A percentile compares a stretch with the other conserved stretches of the same genome.
These are phyloP conservation scores for Salvelinus namaycush DNA, from an alignment of 2,113 vertebrate species.

Conservation along the genomic window DNA sequence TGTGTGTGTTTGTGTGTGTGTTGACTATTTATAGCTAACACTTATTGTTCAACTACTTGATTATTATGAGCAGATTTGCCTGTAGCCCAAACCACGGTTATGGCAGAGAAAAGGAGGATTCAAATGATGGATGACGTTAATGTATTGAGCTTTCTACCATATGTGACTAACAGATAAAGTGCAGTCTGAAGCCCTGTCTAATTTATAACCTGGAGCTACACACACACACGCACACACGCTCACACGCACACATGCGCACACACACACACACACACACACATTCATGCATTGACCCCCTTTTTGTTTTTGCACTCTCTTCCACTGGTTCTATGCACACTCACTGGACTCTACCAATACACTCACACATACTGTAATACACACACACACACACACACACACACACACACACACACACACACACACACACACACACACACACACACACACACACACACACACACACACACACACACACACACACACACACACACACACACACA, in stretches of 20 bases:
- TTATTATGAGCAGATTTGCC: no score
- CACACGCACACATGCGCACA: no score
- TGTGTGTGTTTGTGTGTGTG: neutral
- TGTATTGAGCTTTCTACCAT: slow-evolving; percentile 16
- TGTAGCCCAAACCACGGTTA: no score
- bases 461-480: no score
- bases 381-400: neutral
- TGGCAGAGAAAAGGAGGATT: neutral
- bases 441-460: neutral
- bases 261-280: neutral
- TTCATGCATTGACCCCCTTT: no score
- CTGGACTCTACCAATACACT: neutral
- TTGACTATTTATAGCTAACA: neutral
- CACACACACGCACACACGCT: neutral
- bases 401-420: neutral
- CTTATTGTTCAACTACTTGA: no score
- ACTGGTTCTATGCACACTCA: no score
- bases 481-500: no score
- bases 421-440: neutral
- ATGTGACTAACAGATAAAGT: slow-evolving; percentile 35
- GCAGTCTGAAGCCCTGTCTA: neutral
- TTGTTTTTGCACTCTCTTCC: no score
- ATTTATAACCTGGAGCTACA: slow-evolving; percentile 29
- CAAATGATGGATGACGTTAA: slow-evolving; percentile 10
- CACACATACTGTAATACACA: neutral